These are phyloP conservation scores for Geococcyx californianus DNA, from an alignment of 2,113 vertebrate genomes.

Conservation along the genomic window DNA sequence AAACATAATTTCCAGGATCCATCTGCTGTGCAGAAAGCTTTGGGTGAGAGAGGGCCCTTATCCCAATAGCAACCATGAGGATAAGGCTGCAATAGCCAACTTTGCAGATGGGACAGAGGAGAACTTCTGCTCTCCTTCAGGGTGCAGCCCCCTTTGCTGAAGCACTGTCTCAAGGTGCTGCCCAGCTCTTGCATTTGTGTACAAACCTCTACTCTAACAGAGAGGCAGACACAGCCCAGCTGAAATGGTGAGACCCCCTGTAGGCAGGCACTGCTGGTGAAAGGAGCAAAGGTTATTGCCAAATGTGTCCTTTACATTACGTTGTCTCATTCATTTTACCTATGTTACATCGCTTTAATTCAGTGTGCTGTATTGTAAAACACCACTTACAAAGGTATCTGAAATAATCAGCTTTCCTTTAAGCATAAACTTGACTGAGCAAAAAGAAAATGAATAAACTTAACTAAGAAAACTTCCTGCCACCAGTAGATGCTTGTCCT, in stretches of 20 bases:
- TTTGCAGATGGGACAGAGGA: background rate
- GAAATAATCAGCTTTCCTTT: background rate
- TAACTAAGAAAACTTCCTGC: background rate
- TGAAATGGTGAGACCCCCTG: background rate
- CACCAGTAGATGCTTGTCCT: background rate
- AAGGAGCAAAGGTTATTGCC: background rate
- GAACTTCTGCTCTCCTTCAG: background rate
- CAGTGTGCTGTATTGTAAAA: background rate
- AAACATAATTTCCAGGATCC: background rate
- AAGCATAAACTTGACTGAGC: background rate
- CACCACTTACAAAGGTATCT: background rate
- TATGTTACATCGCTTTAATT: background rate
- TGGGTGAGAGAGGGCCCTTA: background rate
- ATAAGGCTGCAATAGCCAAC: background rate
- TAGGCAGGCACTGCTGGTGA: background rate
- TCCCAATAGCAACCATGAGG: fast-evolving
- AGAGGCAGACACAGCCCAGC: background rate
- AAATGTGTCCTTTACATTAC: background rate
- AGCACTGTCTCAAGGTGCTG: background rate
- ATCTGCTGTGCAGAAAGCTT: background rate
- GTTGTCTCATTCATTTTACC: background rate
- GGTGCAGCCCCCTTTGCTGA: background rate
- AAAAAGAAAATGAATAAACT: background rate
- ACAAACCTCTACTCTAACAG: background rate
- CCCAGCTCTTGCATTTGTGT: background rate